Evolutionary conservation across 2,797 vertebrate species (phyloP), one percentile per base, ranked within the genome.

Genomic region (Phyllotis vaccarum): DNA sequence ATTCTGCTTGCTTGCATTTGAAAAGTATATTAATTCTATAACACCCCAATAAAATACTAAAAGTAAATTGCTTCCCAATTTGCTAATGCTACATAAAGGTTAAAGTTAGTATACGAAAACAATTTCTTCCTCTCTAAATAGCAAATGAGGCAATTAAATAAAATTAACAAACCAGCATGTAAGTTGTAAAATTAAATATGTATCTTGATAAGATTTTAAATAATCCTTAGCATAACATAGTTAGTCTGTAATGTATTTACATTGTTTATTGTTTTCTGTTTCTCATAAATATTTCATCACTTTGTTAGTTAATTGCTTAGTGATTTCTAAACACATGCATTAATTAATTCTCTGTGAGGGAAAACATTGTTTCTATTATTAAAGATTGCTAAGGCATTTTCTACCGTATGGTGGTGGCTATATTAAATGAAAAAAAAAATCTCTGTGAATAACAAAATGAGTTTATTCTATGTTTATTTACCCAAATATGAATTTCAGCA

Each of bases 221-320:
- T 97, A 97, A 90, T 95, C 34, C 89, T 98, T 94, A 97, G 66
- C 52, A 68, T 97, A 97, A 97, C 96, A 92, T 82, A 92, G 97
- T 98, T 96, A 94, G 86, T 98, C 93, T 83, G 56, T 96, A 98
- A 97, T 93, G 6, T 96, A 97, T 95, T 98, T 96, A 96, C 24
- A 97, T 95, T 97, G 58, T 93, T 91, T 96, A 96, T 97, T 95
- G 34, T 93, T 98, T 98, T 96, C 60, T 97, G 94, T 97, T 97
- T 82, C 66, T 96, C 96, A 97, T 96, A 96, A 96, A 98, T 97
- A 96, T 97, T 98, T 98, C 80, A 93, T 98, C 14, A 8, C 64
- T 94, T 97, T 96, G 81, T 97, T 98, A 81, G 97, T 96, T 98
- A 98, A 98, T 98, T 98, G 97, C 79, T 98, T 98, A 97, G 96